phyloP scores from a whole-genome alignment of 1,140 invertebrate species.

The Sesamia nonagrioides region DNA sequence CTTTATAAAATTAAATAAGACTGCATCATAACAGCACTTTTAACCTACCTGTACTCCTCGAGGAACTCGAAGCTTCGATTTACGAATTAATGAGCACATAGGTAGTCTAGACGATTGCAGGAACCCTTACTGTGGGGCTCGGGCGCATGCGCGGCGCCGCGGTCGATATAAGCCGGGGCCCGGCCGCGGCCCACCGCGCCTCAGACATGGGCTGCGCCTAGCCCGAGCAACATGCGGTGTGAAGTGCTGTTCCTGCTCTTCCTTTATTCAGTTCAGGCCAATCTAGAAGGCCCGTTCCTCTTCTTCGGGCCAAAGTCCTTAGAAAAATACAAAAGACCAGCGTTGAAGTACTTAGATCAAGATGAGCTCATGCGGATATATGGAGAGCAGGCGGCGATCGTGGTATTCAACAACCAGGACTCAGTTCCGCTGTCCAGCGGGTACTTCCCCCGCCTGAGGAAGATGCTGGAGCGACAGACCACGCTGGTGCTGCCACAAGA shows the following conservation, averaged over 20 bases:
- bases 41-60: background rate
- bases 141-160: slow-evolving; percentile 26
- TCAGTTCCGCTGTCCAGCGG: slow-evolving; percentile 79
- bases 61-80: background rate
- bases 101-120: background rate
- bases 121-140: background rate
- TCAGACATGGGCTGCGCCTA: slow-evolving; percentile 19
- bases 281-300: slow-evolving; percentile 87
- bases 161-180: background rate
- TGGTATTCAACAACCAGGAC: slow-evolving; percentile 86
- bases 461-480: slow-evolving; percentile 83
- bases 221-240: slow-evolving; percentile 50
- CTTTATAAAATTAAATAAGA: too few relatives aligned
- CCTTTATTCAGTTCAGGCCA: slow-evolving; percentile 61
- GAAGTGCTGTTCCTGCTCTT: slow-evolving; percentile 31
- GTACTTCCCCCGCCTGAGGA: slow-evolving; percentile 81
- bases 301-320: slow-evolving; percentile 88
- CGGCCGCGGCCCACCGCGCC: background rate
- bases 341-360: slow-evolving; percentile 82
- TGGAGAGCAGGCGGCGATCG: slow-evolving; percentile 79
- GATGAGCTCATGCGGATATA: slow-evolving; percentile 84
- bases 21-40: background rate
- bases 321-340: slow-evolving; percentile 79
- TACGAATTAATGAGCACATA: slow-evolving; percentile 13
- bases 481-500: slow-evolving; percentile 87